These are phyloP conservation scores for Aplochiton taeniatus DNA, from an alignment of 2,797 vertebrate species.

Conservation along the genomic window DNA sequence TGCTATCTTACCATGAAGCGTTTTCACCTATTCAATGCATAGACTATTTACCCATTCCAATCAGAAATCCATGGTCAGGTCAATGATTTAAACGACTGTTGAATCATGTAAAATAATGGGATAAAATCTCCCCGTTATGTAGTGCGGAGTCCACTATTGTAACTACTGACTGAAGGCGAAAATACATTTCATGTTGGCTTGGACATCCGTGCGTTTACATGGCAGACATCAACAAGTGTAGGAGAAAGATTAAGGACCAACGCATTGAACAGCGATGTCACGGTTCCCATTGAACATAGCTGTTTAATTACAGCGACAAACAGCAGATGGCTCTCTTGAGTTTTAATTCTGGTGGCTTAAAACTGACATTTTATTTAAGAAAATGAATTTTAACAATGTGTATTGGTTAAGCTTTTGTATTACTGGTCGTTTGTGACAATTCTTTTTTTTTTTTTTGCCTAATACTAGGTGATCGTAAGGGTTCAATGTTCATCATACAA, in stretches of 20 bases:
- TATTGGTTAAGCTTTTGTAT: too few species aligned
- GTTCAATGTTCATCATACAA: too few species aligned
- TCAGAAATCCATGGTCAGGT: too few species aligned
- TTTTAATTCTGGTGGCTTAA: slow-evolving; percentile 73
- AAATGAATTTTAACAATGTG: slow-evolving; percentile 20
- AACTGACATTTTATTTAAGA: slow-evolving; percentile 55
- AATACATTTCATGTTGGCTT: too few species aligned
- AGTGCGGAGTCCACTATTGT: too few species aligned
- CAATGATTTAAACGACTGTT: too few species aligned
- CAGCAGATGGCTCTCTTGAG: slow-evolving; percentile 99
- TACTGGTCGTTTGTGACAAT: too few species aligned
- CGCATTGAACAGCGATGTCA: slow-evolving; percentile 1
- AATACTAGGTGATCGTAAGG: too few species aligned
- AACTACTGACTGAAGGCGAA: too few species aligned
- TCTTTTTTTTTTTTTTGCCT: too few species aligned
- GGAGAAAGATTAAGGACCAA: slow-evolving; percentile 11
- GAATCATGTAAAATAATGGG: too few species aligned
- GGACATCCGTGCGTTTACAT: background rate
- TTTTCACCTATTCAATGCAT: background rate
- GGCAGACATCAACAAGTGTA: slow-evolving; percentile 58
- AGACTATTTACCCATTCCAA: background rate
- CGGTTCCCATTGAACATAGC: slow-evolving; percentile 36
- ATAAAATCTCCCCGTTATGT: too few species aligned
- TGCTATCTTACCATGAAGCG: background rate
- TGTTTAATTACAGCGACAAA: slow-evolving; percentile 86